phyloP scores from a whole-genome alignment of 2,113 vertebrate species.

The Eptatretus burgeri region DNA sequence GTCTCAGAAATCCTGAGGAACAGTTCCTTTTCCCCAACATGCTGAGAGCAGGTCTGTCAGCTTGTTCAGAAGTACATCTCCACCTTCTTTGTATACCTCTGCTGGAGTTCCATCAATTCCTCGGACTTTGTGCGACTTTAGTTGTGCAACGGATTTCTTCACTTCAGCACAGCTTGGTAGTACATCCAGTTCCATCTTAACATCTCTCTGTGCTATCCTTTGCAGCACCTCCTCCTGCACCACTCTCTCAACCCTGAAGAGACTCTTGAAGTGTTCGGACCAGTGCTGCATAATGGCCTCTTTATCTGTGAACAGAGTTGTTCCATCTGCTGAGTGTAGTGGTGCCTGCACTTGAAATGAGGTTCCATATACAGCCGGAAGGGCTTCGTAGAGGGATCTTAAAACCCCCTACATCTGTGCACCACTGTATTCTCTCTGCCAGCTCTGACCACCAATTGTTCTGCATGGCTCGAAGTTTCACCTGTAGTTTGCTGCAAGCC shows the following conservation, averaged over 20 bases:
- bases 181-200: not conserved
- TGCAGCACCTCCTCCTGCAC: not conserved
- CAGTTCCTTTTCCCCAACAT: no score
- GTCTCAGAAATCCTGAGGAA: not conserved
- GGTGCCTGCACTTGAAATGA: not conserved
- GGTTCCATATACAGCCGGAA: not conserved
- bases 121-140: not conserved
- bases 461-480: not conserved
- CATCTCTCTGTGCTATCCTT: not conserved
- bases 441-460: conserved; percentile 2
- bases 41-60: no score
- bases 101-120: not conserved
- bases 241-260: not conserved
- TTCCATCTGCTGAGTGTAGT: not conserved
- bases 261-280: conserved; percentile 1
- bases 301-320: no score
- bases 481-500: not conserved
- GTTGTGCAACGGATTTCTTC: not conserved
- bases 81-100: not conserved
- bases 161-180: not conserved
- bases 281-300: no score
- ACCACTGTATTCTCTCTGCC: not conserved
- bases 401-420: not conserved
- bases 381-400: not conserved
- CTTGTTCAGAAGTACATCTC: conserved; percentile 5